Conservation (phyloP, 2,797 vertebrate species). For the Taeniopygia guttata region DNA sequence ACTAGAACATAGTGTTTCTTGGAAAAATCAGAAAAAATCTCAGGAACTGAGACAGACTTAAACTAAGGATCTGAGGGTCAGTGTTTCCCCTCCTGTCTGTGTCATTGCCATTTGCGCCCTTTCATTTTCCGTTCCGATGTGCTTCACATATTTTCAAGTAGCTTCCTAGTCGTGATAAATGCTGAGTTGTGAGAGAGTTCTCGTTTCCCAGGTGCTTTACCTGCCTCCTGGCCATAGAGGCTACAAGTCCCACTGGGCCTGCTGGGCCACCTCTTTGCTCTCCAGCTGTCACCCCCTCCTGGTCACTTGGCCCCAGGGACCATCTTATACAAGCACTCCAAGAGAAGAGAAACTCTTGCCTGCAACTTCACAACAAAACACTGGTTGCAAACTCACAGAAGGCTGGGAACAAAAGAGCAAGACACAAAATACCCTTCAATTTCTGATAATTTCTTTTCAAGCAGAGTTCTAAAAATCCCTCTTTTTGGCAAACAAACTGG, state of each 20-base stretch:
- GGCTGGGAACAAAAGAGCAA: neutral
- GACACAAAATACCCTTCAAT: neutral
- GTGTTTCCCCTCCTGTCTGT: neutral
- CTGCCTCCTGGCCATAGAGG: neutral
- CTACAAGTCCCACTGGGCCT: neutral
- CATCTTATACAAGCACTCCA: neutral
- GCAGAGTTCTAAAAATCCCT: neutral
- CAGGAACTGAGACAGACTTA: neutral
- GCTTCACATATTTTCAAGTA: neutral
- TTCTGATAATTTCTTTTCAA: neutral
- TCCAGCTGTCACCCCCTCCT: rapidly evolving
- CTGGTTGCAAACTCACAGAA: neutral
- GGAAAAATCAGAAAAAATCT: neutral
- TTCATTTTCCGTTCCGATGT: neutral
- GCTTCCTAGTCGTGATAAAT: neutral
- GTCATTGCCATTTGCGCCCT: neutral
- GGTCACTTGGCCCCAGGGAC: neutral
- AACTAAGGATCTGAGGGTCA: neutral
- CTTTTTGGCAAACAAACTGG: neutral
- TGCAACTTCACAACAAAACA: neutral
- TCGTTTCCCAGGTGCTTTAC: neutral
- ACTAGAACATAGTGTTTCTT: neutral
- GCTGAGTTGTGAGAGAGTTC: neutral
- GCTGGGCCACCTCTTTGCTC: neutral
- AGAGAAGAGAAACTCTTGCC: neutral